A percentile compares a stretch with the other conserved stretches of the same genome.
These are phyloP conservation scores for Trididemnum clinides DNA, from an alignment of 23 tunicate genomes.

Conservation along the genomic window DNA sequence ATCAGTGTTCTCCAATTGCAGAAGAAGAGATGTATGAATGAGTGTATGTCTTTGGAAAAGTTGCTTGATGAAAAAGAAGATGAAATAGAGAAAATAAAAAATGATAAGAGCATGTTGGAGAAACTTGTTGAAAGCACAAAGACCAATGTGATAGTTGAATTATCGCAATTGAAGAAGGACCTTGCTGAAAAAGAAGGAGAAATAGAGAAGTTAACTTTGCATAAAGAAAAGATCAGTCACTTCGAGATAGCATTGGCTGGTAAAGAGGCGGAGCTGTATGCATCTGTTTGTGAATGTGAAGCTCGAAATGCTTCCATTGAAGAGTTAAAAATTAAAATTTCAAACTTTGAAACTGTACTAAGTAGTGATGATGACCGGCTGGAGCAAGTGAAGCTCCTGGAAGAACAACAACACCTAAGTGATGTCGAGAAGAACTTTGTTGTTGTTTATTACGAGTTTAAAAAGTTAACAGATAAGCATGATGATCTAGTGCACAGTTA, in stretches of 20 bases:
- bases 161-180: too few species aligned
- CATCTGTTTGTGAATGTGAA: not conserved
- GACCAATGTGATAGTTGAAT: too few species aligned
- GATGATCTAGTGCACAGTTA: not conserved
- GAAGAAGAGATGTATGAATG: not conserved
- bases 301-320: not conserved
- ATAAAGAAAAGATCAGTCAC: too few species aligned
- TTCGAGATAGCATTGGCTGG: too few species aligned
- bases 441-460: conserved; percentile 20
- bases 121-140: too few species aligned
- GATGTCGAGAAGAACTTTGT: conserved; percentile 46
- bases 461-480: not conserved
- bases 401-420: conserved; percentile 29
- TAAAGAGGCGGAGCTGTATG: not conserved
- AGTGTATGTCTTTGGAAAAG: not conserved
- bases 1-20: not conserved
- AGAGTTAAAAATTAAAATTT: conserved; percentile 8
- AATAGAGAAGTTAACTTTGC: too few species aligned
- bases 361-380: conserved; percentile 1
- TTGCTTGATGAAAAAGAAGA: not conserved
- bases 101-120: not conserved
- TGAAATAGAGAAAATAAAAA: not conserved
- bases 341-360: conserved; percentile 14
- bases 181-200: too few species aligned
- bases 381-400: conserved; percentile 22